Conservation (phyloP, 2,797 vertebrate species). For the Vespertilio murinus region DNA sequence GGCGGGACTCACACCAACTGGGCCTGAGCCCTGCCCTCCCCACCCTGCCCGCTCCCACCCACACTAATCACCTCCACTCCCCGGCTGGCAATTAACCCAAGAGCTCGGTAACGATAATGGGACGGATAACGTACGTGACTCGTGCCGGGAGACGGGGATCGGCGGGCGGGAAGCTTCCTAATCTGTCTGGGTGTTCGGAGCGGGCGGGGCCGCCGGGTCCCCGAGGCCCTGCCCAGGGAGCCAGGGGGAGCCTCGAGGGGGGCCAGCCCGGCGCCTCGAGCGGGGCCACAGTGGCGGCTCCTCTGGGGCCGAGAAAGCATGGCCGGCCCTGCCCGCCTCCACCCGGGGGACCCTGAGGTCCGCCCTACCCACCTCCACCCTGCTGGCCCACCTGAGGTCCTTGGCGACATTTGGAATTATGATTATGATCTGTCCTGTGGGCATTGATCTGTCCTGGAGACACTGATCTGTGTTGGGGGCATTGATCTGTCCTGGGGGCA, state of each 20-base stretch:
- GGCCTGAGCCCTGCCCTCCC: neutral
- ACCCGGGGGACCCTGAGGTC: neutral
- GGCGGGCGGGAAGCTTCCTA: slow-evolving; percentile 60
- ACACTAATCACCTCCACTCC: slow-evolving; percentile 76
- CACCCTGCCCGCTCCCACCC: slow-evolving; percentile 39
- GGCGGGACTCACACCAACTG: neutral
- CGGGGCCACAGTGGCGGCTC: too few relatives aligned
- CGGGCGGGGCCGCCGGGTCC: neutral
- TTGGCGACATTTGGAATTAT: neutral
- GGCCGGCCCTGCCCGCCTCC: neutral
- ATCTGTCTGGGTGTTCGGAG: slow-evolving; percentile 48
- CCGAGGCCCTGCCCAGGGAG: neutral
- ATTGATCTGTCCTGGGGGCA: neutral
- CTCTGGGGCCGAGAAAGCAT: neutral
- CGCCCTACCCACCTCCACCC: slow-evolving; percentile 9
- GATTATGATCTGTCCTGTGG: neutral
- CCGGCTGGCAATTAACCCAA: slow-evolving; percentile 77
- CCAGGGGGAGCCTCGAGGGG: neutral
- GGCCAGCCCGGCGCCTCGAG: neutral
- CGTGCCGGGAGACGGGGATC: slow-evolving; percentile 61
- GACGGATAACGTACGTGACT: slow-evolving; percentile 69
- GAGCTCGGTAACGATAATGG: slow-evolving; percentile 77
- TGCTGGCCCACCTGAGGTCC: neutral
- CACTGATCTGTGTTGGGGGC: neutral
- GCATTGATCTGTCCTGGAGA: neutral